These are phyloP conservation scores for Regulus satrapa DNA, from an alignment of 2,113 vertebrate genomes.

Conservation along the genomic window DNA sequence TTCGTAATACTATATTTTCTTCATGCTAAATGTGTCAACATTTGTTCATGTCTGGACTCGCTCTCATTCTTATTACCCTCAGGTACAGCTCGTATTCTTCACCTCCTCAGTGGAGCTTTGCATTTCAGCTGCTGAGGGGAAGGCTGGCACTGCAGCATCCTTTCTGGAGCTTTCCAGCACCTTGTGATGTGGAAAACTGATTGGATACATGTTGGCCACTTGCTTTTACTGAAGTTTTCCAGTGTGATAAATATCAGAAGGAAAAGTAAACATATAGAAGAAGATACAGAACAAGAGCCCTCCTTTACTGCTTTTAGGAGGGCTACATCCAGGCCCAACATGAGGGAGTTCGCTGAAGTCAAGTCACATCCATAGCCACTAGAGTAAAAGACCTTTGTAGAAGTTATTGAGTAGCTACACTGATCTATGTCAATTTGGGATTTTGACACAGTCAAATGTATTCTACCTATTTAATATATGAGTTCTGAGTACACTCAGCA, in stretches of 20 bases:
- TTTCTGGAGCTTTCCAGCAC: not conserved
- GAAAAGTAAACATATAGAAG: not conserved
- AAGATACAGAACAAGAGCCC: not conserved
- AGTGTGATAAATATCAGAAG: not conserved
- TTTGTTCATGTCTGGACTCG: constrained; percentile 25
- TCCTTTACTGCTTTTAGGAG: not conserved
- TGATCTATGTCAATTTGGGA: not conserved
- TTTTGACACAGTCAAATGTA: not conserved
- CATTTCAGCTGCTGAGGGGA: not conserved
- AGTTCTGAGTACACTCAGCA: not conserved
- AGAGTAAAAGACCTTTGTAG: not conserved
- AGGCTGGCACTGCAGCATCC: not conserved
- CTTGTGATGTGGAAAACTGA: not conserved
- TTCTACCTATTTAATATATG: not conserved
- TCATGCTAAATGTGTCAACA: constrained; percentile 39
- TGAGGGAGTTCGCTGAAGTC: not conserved
- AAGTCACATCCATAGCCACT: not conserved
- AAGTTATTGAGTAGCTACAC: not conserved
- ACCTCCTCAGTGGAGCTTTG: not conserved
- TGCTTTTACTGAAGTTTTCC: not conserved
- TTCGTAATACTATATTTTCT: constrained; percentile 39
- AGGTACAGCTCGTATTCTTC: not conserved
- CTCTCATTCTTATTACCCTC: not conserved
- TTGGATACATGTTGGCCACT: not conserved
- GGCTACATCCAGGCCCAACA: not conserved